These are phyloP conservation scores for Oryzias woworae DNA, from an alignment of 2,113 vertebrate genomes.

Conservation along the genomic window DNA sequence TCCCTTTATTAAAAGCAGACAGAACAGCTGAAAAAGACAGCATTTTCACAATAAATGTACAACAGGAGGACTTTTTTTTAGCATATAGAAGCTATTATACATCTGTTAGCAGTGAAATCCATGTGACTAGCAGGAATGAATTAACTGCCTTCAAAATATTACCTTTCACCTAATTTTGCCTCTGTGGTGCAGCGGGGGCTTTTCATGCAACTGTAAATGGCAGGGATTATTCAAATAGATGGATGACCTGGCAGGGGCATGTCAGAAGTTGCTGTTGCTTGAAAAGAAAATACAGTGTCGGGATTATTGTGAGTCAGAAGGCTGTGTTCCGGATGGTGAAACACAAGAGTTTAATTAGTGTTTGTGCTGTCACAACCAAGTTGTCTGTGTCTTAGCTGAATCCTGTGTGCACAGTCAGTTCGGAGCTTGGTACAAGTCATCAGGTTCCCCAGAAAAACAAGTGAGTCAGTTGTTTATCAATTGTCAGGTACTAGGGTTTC, in stretches of 20 bases:
- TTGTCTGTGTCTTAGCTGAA: conserved; percentile 32
- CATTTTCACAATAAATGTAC: not conserved
- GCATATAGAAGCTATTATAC: not conserved
- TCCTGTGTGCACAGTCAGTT: conserved; percentile 43
- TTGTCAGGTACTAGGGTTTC: conserved; percentile 81
- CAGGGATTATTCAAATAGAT: conserved; percentile 48
- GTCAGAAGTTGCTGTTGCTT: conserved; percentile 60
- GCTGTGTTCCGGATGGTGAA: conserved; percentile 52
- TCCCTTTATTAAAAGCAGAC: conserved; percentile 5
- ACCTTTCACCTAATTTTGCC: conserved; percentile 52
- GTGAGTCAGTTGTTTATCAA: conserved; percentile 82
- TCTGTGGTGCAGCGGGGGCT: conserved; percentile 21
- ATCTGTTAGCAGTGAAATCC: conserved; percentile 10
- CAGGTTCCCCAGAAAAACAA: conserved; percentile 76
- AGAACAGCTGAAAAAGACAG: not conserved
- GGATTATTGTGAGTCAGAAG: conserved; percentile 47
- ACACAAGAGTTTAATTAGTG: conserved; percentile 65
- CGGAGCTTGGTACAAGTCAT: conserved; percentile 62
- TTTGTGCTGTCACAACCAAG: conserved; percentile 61
- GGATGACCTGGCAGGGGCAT: conserved; percentile 44
- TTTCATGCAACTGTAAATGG: conserved; percentile 33
- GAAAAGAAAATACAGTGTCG: conserved; percentile 33
- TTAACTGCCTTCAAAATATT: conserved; percentile 33
- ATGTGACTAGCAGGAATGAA: conserved; percentile 1
- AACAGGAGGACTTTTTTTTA: not conserved